Evolutionary conservation across 2,113 vertebrate genomes (phyloP).

Genomic region (Otis tarda): DNA sequence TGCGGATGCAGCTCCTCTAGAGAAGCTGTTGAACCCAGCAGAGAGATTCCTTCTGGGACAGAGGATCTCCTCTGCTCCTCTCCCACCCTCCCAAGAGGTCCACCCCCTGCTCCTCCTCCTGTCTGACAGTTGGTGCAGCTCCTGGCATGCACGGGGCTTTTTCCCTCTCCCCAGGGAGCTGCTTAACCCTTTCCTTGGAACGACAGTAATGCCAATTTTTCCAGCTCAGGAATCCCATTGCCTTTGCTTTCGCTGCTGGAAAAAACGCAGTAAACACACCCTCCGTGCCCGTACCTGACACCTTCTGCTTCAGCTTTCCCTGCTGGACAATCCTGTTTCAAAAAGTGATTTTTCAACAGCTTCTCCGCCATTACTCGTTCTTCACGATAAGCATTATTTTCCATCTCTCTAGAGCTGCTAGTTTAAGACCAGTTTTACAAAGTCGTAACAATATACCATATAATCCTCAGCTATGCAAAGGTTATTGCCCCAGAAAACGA

Average conservation of each 20-base stretch:
- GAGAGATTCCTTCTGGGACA: neutral
- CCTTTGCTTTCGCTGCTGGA: neutral
- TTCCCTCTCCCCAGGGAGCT: neutral
- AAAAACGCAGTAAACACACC: neutral
- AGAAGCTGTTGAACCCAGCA: neutral
- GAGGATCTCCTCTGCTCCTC: neutral
- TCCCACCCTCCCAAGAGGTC: slow-evolving; percentile 10
- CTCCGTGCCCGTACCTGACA: rapidly evolving
- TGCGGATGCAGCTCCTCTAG: neutral
- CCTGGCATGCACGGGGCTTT: neutral
- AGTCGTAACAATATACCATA: neutral
- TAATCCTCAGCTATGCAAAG: neutral
- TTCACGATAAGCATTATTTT: neutral
- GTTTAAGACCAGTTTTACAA: neutral
- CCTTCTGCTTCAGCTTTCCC: neutral
- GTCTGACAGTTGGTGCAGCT: neutral
- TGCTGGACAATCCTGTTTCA: neutral
- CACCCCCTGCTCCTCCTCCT: slow-evolving; percentile 60
- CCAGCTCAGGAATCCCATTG: neutral
- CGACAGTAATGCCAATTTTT: neutral
- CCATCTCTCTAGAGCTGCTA: neutral
- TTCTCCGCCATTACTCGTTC: neutral
- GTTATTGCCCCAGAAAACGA: neutral
- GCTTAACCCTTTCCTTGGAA: slow-evolving; percentile 44
- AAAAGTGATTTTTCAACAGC: neutral